Base-by-base conservation (phyloP, 2,888 invertebrate genomes). In the Parnassius smintheus region DNA sequence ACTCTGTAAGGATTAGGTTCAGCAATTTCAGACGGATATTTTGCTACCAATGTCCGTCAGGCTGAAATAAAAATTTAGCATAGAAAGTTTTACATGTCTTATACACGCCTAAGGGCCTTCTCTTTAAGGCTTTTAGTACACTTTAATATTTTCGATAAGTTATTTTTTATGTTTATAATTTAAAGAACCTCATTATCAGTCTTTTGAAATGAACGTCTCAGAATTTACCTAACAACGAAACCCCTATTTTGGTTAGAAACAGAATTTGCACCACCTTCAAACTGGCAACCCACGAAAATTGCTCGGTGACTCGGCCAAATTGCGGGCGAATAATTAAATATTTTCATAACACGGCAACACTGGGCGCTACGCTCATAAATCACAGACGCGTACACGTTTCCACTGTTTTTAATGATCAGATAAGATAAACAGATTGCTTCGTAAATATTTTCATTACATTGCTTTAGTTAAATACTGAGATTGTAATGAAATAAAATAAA, bases 281-380 rank as follows among this genome's bases (percentile, higher is more conserved):
- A 66, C 73, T 76, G 77, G 80, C 78, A 80, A 78, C 82, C 74
- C 78, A 72, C 73, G 75, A 64, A 64, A 64, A 64, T 64, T 64
- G 64, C 64, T 59, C 78, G 77, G 80, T 88, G 86, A 85, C 82
- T 83, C 75, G 78, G 66, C 74, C 75, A 72, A 80, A 82, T 76
- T 77, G 74, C 68, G 72, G 74, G 65, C 70, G 75, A 83, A 85
- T 89, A 89, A 89, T 89, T 89, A 89, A 89, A 89, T 89, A 88
- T 88, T 89, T 88, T 88, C 89, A 86, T 87, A 86, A 85, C 86
- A 83, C 80, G 85, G 83, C 83, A 82, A 85, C 86, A 83, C 80
- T 77, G 81, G 77, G 75, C 74, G 71, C 67, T 68, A 71, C 68
- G 75, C 75, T 74, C 81, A 86, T 88, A 87, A 87, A 88, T 88